Conservation (phyloP, 2,888 invertebrate genomes). For the Formica aserva region DNA sequence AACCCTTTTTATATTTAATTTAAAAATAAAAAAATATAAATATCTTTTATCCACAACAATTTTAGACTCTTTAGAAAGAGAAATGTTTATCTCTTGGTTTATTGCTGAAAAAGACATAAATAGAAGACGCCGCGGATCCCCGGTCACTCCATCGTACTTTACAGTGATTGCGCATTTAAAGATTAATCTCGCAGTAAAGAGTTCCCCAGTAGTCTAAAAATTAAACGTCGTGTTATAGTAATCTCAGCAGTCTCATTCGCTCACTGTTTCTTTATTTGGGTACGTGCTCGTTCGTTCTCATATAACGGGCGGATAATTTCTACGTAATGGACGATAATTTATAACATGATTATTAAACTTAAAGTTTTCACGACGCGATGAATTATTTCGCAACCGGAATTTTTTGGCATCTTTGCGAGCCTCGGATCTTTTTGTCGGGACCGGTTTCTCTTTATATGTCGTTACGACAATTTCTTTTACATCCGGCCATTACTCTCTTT, state of each 20-base stretch:
- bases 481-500: slow-evolving; percentile 35
- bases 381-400: slow-evolving; percentile 22
- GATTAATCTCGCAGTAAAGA: slow-evolving; percentile 35
- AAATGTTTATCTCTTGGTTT: not conserved
- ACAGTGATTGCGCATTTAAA: slow-evolving; percentile 30
- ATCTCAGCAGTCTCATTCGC: not conserved
- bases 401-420: not conserved
- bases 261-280: not conserved
- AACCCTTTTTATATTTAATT: not conserved
- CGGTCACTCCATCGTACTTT: not conserved
- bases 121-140: not conserved
- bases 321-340: slow-evolving; percentile 21
- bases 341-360: slow-evolving; percentile 3
- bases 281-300: not conserved
- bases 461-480: slow-evolving; percentile 30
- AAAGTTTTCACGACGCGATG: not conserved
- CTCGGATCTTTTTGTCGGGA: slow-evolving; percentile 30
- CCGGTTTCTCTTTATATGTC: slow-evolving; percentile 22
- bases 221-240: slow-evolving; percentile 21
- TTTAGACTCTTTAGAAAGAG: not conserved
- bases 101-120: not conserved
- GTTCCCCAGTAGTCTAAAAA: slow-evolving; percentile 30
- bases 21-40: not conserved
- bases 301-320: slow-evolving; percentile 13
- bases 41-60: not conserved